Evolutionary conservation across 2,888 invertebrate species (phyloP).

Genomic region (Hanleya hanleyi): DNA sequence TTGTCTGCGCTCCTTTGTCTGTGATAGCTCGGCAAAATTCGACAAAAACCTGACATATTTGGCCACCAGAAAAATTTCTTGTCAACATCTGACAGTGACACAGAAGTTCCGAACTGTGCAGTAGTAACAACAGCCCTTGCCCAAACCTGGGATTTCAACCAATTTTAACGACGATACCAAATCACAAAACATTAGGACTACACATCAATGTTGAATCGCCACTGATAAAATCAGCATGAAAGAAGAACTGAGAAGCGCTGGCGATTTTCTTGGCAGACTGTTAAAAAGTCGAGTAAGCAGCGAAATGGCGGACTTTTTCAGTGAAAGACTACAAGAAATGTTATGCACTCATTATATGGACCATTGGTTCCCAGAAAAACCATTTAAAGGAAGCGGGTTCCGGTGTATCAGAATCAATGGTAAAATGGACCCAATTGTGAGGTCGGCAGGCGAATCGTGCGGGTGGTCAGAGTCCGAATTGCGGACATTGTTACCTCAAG

Average conservation of each 20-base stretch:
- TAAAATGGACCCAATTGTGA: conserved; percentile 81
- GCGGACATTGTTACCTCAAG: conserved; percentile 78
- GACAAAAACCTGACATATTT: too few species aligned
- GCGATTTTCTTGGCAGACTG: conserved; percentile 58
- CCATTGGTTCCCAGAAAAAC: conserved; percentile 85
- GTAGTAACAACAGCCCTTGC: too few species aligned
- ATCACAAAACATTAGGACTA: background rate
- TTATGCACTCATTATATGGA: conserved; percentile 77
- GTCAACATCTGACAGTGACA: too few species aligned
- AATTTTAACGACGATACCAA: background rate
- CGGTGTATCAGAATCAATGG: conserved; percentile 83
- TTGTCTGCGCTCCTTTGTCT: too few species aligned
- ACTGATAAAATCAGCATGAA: conserved; percentile 48
- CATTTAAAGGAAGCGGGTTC: conserved; percentile 83
- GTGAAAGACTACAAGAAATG: conserved; percentile 44
- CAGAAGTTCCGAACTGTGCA: too few species aligned
- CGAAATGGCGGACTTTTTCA: conserved; percentile 48
- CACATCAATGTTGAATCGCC: background rate
- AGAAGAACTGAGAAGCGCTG: conserved; percentile 67
- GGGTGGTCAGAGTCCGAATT: conserved; percentile 77
- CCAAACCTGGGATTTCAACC: background rate
- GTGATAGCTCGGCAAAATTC: too few species aligned
- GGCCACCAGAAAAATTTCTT: too few species aligned
- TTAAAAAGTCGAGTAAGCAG: conserved; percentile 44
- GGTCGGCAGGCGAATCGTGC: conserved; percentile 79